phyloP scores from a whole-genome alignment of 2,888 invertebrate genomes.

The Saturnia japonica region DNA sequence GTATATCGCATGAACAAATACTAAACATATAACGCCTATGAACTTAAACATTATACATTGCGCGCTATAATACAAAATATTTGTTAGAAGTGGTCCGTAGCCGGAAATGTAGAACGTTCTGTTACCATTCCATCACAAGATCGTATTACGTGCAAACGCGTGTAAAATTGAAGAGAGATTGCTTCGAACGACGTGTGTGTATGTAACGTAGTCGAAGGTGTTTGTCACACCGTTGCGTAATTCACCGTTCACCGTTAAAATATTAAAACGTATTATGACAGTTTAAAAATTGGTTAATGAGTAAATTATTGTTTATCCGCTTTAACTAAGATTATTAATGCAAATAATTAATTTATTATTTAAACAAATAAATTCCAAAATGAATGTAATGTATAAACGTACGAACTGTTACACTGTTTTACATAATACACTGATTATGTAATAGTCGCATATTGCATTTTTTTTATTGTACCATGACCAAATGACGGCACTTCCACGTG shows the following conservation, averaged over 20 bases:
- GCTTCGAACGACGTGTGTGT: constrained; percentile 53
- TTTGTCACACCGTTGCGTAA: constrained; percentile 47
- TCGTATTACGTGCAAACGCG: constrained; percentile 72
- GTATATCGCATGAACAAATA: constrained; percentile 22
- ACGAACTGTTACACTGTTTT: neutral
- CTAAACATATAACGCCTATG: constrained; percentile 3
- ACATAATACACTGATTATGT: neutral
- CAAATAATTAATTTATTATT: neutral
- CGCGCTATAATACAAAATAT: constrained; percentile 5
- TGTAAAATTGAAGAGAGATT: constrained; percentile 77
- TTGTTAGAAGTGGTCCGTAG: constrained; percentile 18
- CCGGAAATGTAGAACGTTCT: constrained; percentile 34
- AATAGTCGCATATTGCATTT: neutral
- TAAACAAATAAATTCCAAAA: neutral
- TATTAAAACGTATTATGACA: neutral
- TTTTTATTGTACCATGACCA: neutral
- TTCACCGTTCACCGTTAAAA: neutral
- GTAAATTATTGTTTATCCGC: too few relatives aligned
- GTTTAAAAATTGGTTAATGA: neutral
- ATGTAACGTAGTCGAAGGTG: constrained; percentile 36
- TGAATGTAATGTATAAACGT: too few relatives aligned
- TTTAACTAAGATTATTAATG: neutral
- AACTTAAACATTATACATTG: neutral
- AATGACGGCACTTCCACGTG: too few relatives aligned
- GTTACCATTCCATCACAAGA: constrained; percentile 51